A percentile compares a stretch with the other conserved stretches of the same genome.
Conservation (phyloP, 2,113 vertebrate genomes). For the Vidua chalybeata region DNA sequence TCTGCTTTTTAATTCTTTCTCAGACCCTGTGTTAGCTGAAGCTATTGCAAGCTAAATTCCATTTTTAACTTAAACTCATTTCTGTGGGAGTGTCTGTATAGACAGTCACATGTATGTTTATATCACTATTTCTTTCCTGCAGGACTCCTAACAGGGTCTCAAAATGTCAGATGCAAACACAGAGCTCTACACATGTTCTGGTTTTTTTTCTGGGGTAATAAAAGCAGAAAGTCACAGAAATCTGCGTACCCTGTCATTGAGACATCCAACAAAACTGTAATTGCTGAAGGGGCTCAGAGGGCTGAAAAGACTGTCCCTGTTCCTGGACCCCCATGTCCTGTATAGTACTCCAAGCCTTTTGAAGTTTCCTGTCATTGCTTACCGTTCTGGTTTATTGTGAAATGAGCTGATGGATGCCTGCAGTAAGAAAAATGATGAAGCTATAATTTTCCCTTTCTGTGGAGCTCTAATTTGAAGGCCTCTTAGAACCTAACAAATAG, state of each 20-base stretch:
- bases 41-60: background rate
- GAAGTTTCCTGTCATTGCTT: background rate
- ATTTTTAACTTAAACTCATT: background rate
- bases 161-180: background rate
- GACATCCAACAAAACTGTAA: background rate
- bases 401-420: background rate
- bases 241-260: background rate
- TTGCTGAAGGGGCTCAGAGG: background rate
- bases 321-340: background rate
- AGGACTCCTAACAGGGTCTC: background rate
- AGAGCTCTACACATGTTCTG: background rate
- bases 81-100: background rate
- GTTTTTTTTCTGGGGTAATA: background rate
- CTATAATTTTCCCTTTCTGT: background rate
- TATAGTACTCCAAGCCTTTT: background rate
- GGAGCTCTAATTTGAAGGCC: background rate
- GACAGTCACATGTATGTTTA: background rate
- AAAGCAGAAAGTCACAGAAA: background rate
- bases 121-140: background rate
- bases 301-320: background rate
- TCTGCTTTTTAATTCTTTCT: slow-evolving; percentile 14
- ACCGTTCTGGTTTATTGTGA: background rate
- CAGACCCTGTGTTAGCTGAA: background rate
- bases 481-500: background rate
- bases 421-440: background rate